phyloP scores from a whole-genome alignment of 92 coral and sea anemone genomes.

The Micromussa lordhowensis region DNA sequence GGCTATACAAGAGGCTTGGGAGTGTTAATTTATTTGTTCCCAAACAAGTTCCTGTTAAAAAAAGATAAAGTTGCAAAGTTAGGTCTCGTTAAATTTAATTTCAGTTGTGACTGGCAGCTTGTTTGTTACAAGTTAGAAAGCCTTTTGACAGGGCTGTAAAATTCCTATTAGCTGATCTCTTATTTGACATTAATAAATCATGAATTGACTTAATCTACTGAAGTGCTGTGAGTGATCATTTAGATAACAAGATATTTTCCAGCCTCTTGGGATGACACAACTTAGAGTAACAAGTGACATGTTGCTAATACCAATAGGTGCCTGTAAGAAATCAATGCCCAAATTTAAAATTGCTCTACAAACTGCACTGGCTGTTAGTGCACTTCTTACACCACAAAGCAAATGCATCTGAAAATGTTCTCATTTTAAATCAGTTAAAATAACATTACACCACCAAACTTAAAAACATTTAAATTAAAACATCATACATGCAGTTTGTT shows the following conservation, averaged over 20 bases:
- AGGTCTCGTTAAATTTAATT: background rate
- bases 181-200: background rate
- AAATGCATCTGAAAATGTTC: too few relatives aligned
- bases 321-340: too few relatives aligned
- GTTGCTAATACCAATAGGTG: too few relatives aligned
- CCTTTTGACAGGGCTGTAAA: background rate
- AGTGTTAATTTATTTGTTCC: background rate
- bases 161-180: background rate
- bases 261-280: background rate
- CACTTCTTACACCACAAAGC: too few relatives aligned
- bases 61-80: background rate
- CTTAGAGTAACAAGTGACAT: background rate
- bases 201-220: conserved; percentile 5
- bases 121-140: conserved; percentile 1
- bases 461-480: too few relatives aligned
- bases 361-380: too few relatives aligned
- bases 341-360: too few relatives aligned
- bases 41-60: background rate
- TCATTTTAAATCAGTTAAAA: too few relatives aligned
- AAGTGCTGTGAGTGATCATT: conserved; percentile 4
- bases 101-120: background rate
- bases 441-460: too few relatives aligned
- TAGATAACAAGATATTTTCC: background rate
- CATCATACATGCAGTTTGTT: too few relatives aligned
- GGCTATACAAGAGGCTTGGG: conserved; percentile 4